Conservation (phyloP, 2,797 vertebrate genomes). For the Helarctos malayanus region DNA sequence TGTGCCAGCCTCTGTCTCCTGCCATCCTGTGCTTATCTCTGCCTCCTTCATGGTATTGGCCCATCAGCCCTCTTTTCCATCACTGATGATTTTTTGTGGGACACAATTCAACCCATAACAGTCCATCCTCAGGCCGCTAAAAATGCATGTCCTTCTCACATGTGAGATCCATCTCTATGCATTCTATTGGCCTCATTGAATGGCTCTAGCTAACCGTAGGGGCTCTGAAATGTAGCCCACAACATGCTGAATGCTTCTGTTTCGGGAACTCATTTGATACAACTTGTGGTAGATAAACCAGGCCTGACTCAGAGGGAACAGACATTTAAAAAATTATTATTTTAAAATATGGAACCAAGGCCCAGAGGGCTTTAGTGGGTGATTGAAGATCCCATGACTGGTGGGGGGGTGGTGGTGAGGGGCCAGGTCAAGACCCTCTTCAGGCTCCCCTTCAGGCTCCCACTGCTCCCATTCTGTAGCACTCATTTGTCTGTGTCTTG, state of each 20-base stretch:
- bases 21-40: background rate
- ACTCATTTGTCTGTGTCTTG: background rate
- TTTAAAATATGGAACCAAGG: background rate
- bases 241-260: background rate
- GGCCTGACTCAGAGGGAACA: background rate
- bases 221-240: background rate
- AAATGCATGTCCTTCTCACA: background rate
- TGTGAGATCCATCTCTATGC: background rate
- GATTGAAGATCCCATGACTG: background rate
- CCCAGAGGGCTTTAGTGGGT: background rate
- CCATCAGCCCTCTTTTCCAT: background rate
- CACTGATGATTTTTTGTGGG: background rate
- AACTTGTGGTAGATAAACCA: background rate
- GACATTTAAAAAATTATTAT: background rate
- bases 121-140: background rate
- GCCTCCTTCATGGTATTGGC: background rate
- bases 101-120: background rate
- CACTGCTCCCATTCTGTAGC: background rate
- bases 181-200: background rate
- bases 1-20: background rate
- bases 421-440: background rate
- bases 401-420: fast-evolving
- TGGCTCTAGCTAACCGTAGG: background rate
- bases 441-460: background rate
- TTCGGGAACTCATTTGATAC: background rate